Evolutionary conservation across 1,140 invertebrate species (phyloP), one percentile per base, ranked within the genome.

Genomic region (Zaprionus inermis): DNA sequence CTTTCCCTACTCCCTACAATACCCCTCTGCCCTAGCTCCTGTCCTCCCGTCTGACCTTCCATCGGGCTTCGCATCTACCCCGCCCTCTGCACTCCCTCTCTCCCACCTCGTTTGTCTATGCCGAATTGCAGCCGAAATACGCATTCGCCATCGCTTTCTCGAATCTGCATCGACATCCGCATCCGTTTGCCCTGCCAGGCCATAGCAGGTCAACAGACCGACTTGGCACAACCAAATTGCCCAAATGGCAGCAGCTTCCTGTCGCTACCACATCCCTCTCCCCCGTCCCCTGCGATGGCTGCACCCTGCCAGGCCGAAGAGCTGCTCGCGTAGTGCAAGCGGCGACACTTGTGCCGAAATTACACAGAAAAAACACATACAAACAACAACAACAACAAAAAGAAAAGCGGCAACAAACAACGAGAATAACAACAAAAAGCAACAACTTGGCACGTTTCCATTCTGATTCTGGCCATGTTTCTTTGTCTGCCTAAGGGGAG

Each of bases 371-470:
- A 74, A 74, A 52, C 51, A 70, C 61, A 54, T 63, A 24, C 24
- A 16, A 20, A 41, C 61, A 52, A 63, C 30, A 54, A 64, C 28
- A 56, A 18, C 5, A 46, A 52, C 7, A 63, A 57, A 18, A 49
- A 49, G 14, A 4, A 32, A 44, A 28, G 24, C 28, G 49, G 44
- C 5, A 34, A 55, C 3, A 34, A 61, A 55, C 36, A 38, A 38
- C 36, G n/a, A 30, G 3, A 12, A 58, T 28, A 28, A 28, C 4
- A 52, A 60, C 16, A 71, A 66, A 51, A 67, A 57, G 56, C 52
- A 69, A 56, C 36, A 73, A 73, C 57, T 73, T 73, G 71, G 71
- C 71, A 73, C 72, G 72, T 74, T 74, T 74, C 66, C 66, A 74
- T 70, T 63, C 54, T 20, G 58, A 52, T 70, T 58, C 57, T 73